Percentiles rank a stretch among this genome's conserved stretches.
Evolutionary conservation across 1,140 invertebrate species (phyloP).

Genomic region (Microplitis mediator): DNA sequence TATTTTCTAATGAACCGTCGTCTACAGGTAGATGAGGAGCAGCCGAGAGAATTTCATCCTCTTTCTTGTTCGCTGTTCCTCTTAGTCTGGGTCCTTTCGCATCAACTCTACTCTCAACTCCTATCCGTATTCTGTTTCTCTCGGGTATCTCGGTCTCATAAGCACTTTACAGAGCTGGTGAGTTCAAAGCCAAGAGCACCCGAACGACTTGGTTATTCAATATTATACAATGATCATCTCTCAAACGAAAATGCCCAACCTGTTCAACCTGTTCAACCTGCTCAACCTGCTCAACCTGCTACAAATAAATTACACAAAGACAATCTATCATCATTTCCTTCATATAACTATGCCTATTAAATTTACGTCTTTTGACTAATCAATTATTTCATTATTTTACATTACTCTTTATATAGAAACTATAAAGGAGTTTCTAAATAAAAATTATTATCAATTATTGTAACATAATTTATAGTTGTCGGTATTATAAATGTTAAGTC

Average conservation of each 20-base stretch:
- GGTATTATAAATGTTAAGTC: too few species aligned
- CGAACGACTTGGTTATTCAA: conserved; percentile 12
- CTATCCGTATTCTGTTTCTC: background rate
- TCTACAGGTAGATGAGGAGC: conserved; percentile 5
- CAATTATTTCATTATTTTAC: too few species aligned
- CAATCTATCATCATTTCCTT: background rate
- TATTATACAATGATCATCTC: conserved; percentile 20
- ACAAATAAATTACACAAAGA: background rate
- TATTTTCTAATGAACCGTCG: conserved; percentile 32
- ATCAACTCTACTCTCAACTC: background rate
- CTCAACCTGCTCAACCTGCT: background rate
- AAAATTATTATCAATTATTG: too few species aligned
- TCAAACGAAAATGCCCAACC: conserved; percentile 18
- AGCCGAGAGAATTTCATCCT: background rate
- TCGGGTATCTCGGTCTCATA: background rate
- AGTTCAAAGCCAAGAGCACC: conserved; percentile 26
- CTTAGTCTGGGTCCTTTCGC: background rate
- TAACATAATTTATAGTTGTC: too few species aligned
- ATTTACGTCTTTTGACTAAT: too few species aligned
- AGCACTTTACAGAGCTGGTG: conserved; percentile 1
- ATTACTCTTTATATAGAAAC: too few species aligned
- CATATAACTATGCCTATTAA: too few species aligned
- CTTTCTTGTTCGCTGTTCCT: background rate
- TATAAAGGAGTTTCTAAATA: too few species aligned
- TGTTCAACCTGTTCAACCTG: background rate